These are phyloP conservation scores for Leptopilina clavipes DNA, from an alignment of 1,140 invertebrate species.

Conservation along the genomic window DNA sequence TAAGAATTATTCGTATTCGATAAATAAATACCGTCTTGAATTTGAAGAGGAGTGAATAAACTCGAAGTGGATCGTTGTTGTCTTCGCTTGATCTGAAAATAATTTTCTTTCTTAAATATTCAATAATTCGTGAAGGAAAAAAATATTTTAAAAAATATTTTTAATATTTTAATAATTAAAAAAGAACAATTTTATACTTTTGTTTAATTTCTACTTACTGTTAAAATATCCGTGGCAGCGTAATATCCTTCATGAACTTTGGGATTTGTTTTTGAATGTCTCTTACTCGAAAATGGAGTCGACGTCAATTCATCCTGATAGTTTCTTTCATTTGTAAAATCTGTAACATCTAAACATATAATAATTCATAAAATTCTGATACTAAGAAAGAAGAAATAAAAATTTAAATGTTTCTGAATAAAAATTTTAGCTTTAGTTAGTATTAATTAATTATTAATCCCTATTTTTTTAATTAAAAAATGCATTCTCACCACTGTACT, in stretches of 20 bases:
- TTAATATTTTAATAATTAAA: slow-evolving; percentile 8
- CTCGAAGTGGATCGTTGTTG: slow-evolving; percentile 77
- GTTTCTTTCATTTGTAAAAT: slow-evolving; percentile 61
- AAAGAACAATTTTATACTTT: not conserved
- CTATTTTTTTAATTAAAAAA: too few relatives aligned
- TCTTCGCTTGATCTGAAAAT: slow-evolving; percentile 77
- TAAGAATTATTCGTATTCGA: slow-evolving; percentile 60
- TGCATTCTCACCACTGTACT: slow-evolving; percentile 57
- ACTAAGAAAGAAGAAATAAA: too few relatives aligned
- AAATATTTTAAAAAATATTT: too few relatives aligned
- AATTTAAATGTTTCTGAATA: too few relatives aligned
- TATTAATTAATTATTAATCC: too few relatives aligned
- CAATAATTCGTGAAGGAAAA: too few relatives aligned
- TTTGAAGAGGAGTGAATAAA: slow-evolving; percentile 80
- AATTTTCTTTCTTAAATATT: not conserved
- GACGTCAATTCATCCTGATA: slow-evolving; percentile 59
- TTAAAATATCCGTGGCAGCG: slow-evolving; percentile 83
- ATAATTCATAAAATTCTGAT: not conserved
- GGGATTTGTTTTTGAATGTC: slow-evolving; percentile 64
- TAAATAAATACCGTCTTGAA: slow-evolving; percentile 79
- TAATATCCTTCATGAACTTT: slow-evolving; percentile 81
- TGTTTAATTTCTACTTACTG: slow-evolving; percentile 71
- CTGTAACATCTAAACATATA: slow-evolving; percentile 48
- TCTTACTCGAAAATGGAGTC: slow-evolving; percentile 61
- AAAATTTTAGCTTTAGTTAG: too few relatives aligned